These are phyloP conservation scores for Eurystomus glaucurus DNA, from an alignment of 2,797 vertebrate genomes.

Conservation along the genomic window DNA sequence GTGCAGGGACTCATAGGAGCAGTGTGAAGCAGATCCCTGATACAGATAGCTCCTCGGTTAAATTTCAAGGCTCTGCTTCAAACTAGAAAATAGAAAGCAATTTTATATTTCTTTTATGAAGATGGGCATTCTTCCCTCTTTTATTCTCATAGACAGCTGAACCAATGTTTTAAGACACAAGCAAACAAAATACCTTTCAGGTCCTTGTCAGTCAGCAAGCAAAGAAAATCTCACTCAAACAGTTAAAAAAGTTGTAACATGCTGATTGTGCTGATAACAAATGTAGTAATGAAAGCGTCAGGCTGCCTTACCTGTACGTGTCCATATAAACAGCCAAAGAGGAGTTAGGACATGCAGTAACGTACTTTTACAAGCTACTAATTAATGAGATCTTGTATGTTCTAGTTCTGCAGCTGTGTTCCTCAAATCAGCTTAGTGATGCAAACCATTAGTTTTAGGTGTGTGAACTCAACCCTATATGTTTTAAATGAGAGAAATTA, in stretches of 20 bases:
- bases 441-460: background rate
- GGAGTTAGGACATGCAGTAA: background rate
- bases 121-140: background rate
- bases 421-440: background rate
- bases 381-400: background rate
- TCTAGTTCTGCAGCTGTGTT: background rate
- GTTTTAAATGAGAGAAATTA: background rate
- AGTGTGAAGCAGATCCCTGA: background rate
- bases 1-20: background rate
- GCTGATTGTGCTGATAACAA: background rate
- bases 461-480: background rate
- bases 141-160: background rate
- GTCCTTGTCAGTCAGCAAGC: background rate
- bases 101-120: background rate
- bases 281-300: background rate
- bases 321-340: background rate
- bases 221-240: background rate
- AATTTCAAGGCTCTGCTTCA: background rate
- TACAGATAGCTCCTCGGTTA: background rate
- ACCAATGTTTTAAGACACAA: background rate
- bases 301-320: background rate
- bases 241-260: background rate
- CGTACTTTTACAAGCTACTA: background rate
- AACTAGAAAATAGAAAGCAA: background rate
- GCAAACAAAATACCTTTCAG: background rate